A percentile compares a stretch with the other conserved stretches of the same genome.
These are phyloP conservation scores for Liasis olivaceus DNA, from an alignment of 2,797 vertebrate species.

Conservation along the genomic window DNA sequence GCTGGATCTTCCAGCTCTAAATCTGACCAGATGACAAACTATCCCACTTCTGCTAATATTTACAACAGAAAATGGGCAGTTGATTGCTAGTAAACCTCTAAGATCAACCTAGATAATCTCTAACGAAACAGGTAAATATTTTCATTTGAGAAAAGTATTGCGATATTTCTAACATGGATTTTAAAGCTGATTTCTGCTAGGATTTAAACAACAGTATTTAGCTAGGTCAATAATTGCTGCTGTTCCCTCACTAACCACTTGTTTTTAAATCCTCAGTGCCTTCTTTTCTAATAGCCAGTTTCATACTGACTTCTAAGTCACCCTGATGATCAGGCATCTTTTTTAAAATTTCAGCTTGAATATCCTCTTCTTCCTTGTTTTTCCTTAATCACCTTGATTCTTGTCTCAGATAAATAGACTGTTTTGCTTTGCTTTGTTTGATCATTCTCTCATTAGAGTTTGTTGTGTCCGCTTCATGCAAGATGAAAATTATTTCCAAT, in stretches of 20 bases:
- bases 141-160: constrained; percentile 1
- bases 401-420: constrained; percentile 18
- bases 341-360: background rate
- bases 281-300: background rate
- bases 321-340: background rate
- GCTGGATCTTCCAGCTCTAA: background rate
- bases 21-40: background rate
- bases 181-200: background rate
- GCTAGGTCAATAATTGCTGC: background rate
- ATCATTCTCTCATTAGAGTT: background rate
- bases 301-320: constrained; percentile 17
- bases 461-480: background rate
- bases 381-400: background rate
- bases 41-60: background rate
- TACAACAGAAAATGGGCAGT: background rate
- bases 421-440: background rate
- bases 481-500: background rate
- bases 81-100: background rate
- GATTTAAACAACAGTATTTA: background rate
- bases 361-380: constrained; percentile 14
- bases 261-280: background rate
- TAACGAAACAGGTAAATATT: background rate
- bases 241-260: constrained; percentile 2
- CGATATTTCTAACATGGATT: background rate
- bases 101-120: background rate